A percentile compares a stretch with the other conserved stretches of the same genome.
Evolutionary conservation across 2,888 invertebrate genomes (phyloP).

Genomic region (Quadroppia sp.): DNA sequence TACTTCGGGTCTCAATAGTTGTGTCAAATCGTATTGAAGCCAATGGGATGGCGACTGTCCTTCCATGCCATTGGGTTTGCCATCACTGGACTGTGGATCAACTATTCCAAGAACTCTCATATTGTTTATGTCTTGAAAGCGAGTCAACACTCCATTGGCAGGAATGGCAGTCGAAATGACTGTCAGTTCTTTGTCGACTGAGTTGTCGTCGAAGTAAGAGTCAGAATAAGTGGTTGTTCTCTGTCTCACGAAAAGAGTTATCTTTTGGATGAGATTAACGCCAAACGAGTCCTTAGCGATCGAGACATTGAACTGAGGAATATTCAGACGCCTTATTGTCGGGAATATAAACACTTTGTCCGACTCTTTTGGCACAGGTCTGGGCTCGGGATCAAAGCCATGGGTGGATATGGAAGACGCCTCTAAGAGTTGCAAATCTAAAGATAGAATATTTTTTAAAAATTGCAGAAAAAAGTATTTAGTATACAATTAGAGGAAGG

Average conservation of each 20-base stretch:
- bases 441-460: not conserved
- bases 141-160: not conserved
- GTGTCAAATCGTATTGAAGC: conserved; percentile 40
- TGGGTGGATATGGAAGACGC: not conserved
- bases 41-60: not conserved
- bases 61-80: not conserved
- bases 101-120: conserved; percentile 33
- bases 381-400: not conserved
- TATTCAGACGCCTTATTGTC: not conserved
- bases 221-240: no score
- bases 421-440: conserved; percentile 10
- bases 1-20: conserved; percentile 18
- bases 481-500: conserved; percentile 1
- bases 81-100: not conserved
- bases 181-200: not conserved
- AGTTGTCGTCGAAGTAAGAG: not conserved
- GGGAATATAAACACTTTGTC: conserved; percentile 40
- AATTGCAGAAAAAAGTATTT: not conserved
- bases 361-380: not conserved
- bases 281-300: not conserved
- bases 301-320: conserved; percentile 39
- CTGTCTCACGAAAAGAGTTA: conserved; percentile 17
- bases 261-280: conserved; percentile 11
- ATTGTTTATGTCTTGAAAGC: conserved; percentile 6
- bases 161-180: conserved; percentile 4